These are phyloP conservation scores for Ariopsis seemanni DNA, from an alignment of 2,113 vertebrate genomes.

Conservation along the genomic window DNA sequence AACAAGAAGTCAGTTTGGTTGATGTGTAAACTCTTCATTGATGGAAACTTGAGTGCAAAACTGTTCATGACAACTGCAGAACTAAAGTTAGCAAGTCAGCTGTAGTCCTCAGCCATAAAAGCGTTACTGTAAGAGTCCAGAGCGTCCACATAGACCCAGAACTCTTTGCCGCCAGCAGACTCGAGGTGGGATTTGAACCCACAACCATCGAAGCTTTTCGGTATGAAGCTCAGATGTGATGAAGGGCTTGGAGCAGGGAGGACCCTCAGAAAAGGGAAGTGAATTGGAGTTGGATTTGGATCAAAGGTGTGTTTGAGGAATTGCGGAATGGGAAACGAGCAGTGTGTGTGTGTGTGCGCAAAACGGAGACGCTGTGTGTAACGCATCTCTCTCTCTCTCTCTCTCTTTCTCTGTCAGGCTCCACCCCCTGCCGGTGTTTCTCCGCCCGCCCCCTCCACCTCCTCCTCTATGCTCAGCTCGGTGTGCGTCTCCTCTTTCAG, in stretches of 20 bases:
- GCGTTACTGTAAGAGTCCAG: no score
- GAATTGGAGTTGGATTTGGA: neutral
- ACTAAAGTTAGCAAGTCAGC: no score
- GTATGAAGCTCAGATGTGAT: neutral
- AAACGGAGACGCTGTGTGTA: slow-evolving; percentile 4
- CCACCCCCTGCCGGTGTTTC: slow-evolving; percentile 49
- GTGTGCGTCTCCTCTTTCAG: slow-evolving; percentile 91
- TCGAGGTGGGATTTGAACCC: neutral
- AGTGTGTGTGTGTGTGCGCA: neutral
- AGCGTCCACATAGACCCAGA: no score
- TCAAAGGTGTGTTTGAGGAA: no score
- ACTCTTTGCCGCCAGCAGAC: neutral
- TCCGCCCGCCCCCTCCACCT: slow-evolving; percentile 53
- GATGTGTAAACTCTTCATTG: no score
- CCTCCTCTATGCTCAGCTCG: slow-evolving; percentile 83
- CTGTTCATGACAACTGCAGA: no score
- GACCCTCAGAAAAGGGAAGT: neutral
- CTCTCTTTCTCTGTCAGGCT: slow-evolving; percentile 45
- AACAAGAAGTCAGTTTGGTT: no score
- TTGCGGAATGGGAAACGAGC: neutral
- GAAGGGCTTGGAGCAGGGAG: neutral
- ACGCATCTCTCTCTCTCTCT: slow-evolving; percentile 32
- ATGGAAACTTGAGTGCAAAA: no score
- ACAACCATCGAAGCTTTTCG: neutral
- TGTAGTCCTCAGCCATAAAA: no score